Conservation (phyloP, 2,113 vertebrate species). For the Podarcis cretensis region DNA sequence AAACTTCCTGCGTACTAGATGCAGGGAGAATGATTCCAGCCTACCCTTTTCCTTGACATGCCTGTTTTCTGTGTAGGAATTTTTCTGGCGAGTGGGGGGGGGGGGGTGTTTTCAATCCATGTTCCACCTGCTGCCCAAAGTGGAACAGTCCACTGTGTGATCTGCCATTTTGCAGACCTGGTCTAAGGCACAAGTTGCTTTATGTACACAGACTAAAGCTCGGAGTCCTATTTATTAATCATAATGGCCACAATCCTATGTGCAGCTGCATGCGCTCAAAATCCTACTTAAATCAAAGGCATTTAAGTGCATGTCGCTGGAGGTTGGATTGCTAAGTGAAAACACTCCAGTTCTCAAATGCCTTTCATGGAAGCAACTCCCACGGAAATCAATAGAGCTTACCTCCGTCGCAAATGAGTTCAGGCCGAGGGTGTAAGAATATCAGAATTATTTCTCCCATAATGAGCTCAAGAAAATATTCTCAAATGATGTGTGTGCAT, state of each 20-base stretch:
- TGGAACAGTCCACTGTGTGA: background rate
- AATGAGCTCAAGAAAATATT: slow-evolving; percentile 23
- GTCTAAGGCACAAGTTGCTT: background rate
- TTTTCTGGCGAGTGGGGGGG: background rate
- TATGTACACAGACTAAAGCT: background rate
- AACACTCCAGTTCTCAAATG: background rate
- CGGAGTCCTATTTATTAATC: background rate
- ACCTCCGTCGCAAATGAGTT: background rate
- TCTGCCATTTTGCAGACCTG: background rate
- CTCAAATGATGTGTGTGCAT: slow-evolving; percentile 47
- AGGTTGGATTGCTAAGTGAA: background rate
- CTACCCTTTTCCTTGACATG: background rate
- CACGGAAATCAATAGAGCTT: slow-evolving; percentile 11
- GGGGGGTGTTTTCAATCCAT: background rate
- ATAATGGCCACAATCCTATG: background rate
- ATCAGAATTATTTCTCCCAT: slow-evolving; percentile 9
- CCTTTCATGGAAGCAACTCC: background rate
- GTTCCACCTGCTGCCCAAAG: background rate
- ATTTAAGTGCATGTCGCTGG: background rate
- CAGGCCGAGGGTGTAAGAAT: background rate
- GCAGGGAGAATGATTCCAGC: background rate
- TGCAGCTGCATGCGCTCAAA: background rate
- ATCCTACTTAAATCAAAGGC: background rate
- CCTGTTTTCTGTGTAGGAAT: background rate
- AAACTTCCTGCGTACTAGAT: background rate